phyloP scores from a whole-genome alignment of 2,113 vertebrate genomes.

The Clarias gariepinus region DNA sequence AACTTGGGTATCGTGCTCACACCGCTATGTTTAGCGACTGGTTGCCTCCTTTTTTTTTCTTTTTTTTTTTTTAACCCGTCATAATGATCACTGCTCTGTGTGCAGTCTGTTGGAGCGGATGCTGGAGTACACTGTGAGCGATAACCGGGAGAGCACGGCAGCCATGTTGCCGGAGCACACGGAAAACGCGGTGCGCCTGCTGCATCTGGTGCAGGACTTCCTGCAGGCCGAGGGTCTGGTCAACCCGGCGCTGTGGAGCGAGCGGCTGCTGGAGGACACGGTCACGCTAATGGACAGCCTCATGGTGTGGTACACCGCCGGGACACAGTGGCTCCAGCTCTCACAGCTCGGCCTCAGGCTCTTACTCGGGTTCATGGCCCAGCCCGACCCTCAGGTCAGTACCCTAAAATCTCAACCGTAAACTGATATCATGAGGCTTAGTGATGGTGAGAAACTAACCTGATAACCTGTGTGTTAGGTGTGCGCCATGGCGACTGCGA shows the following conservation, averaged over 20 bases:
- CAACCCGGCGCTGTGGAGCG: constrained; percentile 88
- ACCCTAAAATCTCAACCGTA: not conserved
- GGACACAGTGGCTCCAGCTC: constrained; percentile 79
- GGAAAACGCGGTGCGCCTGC: constrained; percentile 88
- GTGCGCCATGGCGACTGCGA: constrained; percentile 93
- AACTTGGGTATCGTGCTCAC: constrained; percentile 76
- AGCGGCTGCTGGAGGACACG: constrained; percentile 90
- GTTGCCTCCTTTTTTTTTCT: not conserved
- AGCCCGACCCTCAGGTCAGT: constrained; percentile 83
- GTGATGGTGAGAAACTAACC: not conserved
- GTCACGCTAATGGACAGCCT: constrained; percentile 89
- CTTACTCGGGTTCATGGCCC: constrained; percentile 93
- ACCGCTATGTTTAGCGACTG: not conserved
- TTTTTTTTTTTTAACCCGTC: no score
- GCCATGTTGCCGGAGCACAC: constrained; percentile 79
- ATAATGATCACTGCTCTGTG: not conserved
- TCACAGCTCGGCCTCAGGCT: constrained; percentile 90
- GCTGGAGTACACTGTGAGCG: constrained; percentile 89
- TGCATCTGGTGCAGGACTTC: constrained; percentile 92
- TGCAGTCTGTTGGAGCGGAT: constrained; percentile 92
- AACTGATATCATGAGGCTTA: not conserved
- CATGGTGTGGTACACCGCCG: constrained; percentile 88
- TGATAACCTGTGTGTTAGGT: constrained; percentile 68
- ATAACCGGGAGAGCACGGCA: constrained; percentile 86
- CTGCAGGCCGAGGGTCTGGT: constrained; percentile 90